Conservation (phyloP, 2,797 vertebrate species). For the Miichthys miiuy region DNA sequence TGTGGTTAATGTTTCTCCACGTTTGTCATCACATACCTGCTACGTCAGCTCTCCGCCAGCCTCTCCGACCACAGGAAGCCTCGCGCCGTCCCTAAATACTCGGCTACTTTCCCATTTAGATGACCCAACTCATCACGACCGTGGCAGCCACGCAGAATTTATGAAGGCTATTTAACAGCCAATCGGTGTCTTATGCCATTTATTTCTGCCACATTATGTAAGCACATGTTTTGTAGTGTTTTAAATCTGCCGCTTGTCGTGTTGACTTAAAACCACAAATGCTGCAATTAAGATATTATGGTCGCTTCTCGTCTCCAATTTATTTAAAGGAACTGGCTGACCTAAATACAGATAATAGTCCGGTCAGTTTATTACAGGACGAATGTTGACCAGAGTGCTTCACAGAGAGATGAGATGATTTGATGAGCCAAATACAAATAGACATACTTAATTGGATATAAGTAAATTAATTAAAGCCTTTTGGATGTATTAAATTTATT, state of each 20-base stretch:
- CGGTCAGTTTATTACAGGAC: not conserved
- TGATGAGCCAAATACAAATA: not conserved
- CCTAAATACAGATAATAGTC: constrained; percentile 2
- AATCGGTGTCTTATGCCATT: constrained; percentile 1
- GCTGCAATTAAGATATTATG: constrained; percentile 1
- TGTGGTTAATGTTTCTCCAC: constrained; percentile 24
- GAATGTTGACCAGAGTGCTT: not conserved
- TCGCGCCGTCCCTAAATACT: not conserved
- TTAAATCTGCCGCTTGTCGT: not conserved
- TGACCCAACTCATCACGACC: constrained; percentile 9
- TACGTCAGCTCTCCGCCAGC: constrained; percentile 28
- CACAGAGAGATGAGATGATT: not conserved
- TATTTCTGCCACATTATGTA: constrained; percentile 10
- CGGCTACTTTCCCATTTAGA: constrained; percentile 29
- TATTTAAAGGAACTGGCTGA: constrained; percentile 2
- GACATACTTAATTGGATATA: not conserved
- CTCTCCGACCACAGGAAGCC: constrained; percentile 8
- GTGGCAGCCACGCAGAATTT: not conserved
- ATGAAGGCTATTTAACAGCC: constrained; percentile 4
- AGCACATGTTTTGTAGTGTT: constrained; percentile 15
- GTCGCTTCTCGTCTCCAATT: not conserved
- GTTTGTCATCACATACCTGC: constrained; percentile 45
- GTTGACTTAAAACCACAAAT: constrained; percentile 2
- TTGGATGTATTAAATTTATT: no score
- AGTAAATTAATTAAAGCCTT: not conserved